Conservation (phyloP, 2,888 invertebrate species). For the Tipula lateralis region DNA sequence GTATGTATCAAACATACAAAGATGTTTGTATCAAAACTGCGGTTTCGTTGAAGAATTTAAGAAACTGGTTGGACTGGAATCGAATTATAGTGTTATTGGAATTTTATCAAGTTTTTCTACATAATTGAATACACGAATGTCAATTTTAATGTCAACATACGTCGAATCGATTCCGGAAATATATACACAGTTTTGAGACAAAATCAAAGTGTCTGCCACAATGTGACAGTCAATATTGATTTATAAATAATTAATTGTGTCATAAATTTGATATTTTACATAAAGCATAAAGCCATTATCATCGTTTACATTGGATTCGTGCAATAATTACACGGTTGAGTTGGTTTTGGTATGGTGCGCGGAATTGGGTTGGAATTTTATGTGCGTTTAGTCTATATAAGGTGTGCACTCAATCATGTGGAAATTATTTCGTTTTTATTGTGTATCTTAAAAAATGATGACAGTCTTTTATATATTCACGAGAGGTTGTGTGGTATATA, state of each 20-base stretch:
- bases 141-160: neutral
- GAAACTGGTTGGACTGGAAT: neutral
- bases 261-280: neutral
- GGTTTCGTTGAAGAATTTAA: neutral
- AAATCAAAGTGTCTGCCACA: neutral
- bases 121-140: too few relatives aligned
- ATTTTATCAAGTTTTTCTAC: too few relatives aligned
- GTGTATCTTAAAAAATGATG: too few relatives aligned
- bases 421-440: neutral
- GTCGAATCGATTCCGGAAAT: neutral
- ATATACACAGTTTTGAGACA: neutral
- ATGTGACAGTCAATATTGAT: neutral
- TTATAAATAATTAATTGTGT: neutral
- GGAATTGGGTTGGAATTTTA: neutral
- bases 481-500: too few relatives aligned
- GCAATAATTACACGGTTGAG: neutral
- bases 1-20: too few relatives aligned
- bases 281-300: neutral
- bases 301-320: neutral
- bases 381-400: neutral
- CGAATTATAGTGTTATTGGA: neutral
- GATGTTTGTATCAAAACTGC: too few relatives aligned
- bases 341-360: neutral
- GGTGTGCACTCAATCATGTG: neutral
- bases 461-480: too few relatives aligned